Evolutionary conservation across 2,797 vertebrate species (phyloP).

Genomic region (Centroberyx gerrardi): DNA sequence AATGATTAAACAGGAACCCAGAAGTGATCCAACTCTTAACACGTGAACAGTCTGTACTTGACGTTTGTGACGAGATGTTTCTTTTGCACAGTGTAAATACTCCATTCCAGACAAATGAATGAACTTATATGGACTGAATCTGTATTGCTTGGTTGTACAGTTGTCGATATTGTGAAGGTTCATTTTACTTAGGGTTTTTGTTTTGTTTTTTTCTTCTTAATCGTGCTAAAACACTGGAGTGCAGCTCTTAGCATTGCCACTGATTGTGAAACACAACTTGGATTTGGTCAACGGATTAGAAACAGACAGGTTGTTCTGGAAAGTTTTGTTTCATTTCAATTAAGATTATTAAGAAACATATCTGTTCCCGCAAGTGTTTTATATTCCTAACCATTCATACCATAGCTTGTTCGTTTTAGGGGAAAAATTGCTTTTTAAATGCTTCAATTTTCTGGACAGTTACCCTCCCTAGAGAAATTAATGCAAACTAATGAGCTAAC

Average conservation of each 20-base stretch:
- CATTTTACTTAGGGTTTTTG: slow-evolving; percentile 20
- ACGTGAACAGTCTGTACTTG: slow-evolving; percentile 15
- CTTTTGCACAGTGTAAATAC: slow-evolving; percentile 75
- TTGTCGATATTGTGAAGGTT: slow-evolving; percentile 38
- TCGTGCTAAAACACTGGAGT: slow-evolving; percentile 12
- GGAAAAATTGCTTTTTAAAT: slow-evolving; percentile 2
- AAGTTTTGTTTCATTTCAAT: slow-evolving; percentile 13
- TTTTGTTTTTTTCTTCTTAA: slow-evolving; percentile 22
- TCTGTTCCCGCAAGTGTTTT: background rate
- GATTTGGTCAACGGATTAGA: slow-evolving; percentile 15
- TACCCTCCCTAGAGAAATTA: background rate
- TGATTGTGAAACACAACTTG: slow-evolving; percentile 12
- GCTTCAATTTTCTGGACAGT: slow-evolving; percentile 14
- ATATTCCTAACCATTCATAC: background rate
- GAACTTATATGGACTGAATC: slow-evolving; percentile 18
- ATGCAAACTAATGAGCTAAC: background rate
- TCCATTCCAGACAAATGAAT: slow-evolving; percentile 54
- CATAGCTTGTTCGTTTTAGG: slow-evolving; percentile 15
- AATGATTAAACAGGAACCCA: slow-evolving; percentile 27
- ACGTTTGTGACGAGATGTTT: slow-evolving; percentile 30
- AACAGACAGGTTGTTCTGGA: slow-evolving; percentile 6
- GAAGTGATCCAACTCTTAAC: slow-evolving; percentile 24
- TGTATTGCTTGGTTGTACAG: slow-evolving; percentile 41
- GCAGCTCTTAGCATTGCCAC: slow-evolving; percentile 2
- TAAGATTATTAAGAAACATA: background rate